Evolutionary conservation across 2,888 invertebrate species (phyloP).

Genomic region (Leptopilina syphax): DNA sequence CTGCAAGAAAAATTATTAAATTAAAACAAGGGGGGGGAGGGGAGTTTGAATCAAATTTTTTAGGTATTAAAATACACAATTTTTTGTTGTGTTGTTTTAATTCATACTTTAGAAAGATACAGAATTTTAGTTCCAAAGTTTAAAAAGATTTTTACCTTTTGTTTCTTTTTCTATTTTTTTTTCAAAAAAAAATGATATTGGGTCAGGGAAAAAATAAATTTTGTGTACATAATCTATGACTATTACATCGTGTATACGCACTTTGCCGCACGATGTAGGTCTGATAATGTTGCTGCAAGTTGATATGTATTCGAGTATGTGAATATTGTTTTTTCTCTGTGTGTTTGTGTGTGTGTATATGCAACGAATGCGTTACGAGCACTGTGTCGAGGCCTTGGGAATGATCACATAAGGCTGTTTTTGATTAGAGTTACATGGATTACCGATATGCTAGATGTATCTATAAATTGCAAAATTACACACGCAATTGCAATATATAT

Average conservation of each 20-base stretch:
- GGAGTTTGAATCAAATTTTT: too few relatives aligned
- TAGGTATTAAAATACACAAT: too few relatives aligned
- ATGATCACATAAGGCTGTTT: conserved; percentile 34
- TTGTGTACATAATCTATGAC: conserved; percentile 1
- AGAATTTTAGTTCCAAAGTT: too few relatives aligned
- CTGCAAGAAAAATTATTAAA: too few relatives aligned
- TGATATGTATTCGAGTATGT: background rate
- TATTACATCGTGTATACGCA: conserved; percentile 12
- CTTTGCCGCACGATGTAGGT: conserved; percentile 1
- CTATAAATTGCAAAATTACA: conserved; percentile 12
- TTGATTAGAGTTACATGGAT: conserved; percentile 21
- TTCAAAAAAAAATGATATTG: background rate
- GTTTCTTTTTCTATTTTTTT: background rate
- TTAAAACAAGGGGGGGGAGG: too few relatives aligned
- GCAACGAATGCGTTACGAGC: background rate
- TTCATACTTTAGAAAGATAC: too few relatives aligned
- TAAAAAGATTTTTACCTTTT: too few relatives aligned
- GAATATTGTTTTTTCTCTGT: too few relatives aligned
- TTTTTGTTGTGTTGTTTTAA: too few relatives aligned
- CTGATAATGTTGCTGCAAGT: conserved; percentile 18
- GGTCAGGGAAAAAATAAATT: background rate
- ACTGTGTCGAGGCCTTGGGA: conserved; percentile 32
- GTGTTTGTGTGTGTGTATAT: background rate
- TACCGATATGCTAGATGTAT: conserved; percentile 14
- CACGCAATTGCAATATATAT: background rate